Base-by-base conservation (phyloP, 2,113 vertebrate species). In the Sakesphorus luctuosus region DNA sequence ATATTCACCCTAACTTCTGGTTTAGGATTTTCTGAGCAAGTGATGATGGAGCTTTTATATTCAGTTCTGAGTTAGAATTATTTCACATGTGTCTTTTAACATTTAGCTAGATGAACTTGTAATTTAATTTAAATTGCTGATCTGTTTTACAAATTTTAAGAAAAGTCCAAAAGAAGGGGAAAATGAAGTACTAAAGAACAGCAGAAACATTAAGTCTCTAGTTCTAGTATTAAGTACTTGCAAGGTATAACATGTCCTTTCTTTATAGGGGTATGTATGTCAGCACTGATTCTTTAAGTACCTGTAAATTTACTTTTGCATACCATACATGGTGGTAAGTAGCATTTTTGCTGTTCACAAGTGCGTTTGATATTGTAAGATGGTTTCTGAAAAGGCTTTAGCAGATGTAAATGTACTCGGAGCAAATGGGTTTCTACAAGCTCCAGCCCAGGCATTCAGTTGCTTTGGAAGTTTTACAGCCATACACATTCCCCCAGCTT, bases 1-100 rank as follows among this genome's bases (percentile, higher is more conserved):
- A 46, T 76, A 50, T 31, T 67, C 23, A 68, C 11, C 31, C 33
- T 58, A 58, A 11, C 21, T 79, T 25, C 53, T 62, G 9, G 4
- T 55, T 83, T 62, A 83, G 83, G 38, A 78, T 58, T 89, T 87
- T 81, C 19, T 56, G 44, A 76, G 28, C 19, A 36, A 77, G 44
- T 33, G 18, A 7, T 85, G 62, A 36, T 50, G 84, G 36, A 76
- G 69, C 24, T 89, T 43, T 84, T 72, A 9, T 36, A 16, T 65
- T 77, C 23, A 12, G 9, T 74, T 91, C 47, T 4, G 2, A 79
- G 44, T 62, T 43, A 85, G 23, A 43, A 20, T 31, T 43, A 24
- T 1, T 1, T 83, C 36, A 68, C 0, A 0, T 49, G 6, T 20
- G 21, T 84, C 53, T 56, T 65, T 38, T 65, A 86, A 65, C 10